These are phyloP conservation scores for Glaucidium brasilianum DNA, from an alignment of 2,113 vertebrate species.

Conservation along the genomic window DNA sequence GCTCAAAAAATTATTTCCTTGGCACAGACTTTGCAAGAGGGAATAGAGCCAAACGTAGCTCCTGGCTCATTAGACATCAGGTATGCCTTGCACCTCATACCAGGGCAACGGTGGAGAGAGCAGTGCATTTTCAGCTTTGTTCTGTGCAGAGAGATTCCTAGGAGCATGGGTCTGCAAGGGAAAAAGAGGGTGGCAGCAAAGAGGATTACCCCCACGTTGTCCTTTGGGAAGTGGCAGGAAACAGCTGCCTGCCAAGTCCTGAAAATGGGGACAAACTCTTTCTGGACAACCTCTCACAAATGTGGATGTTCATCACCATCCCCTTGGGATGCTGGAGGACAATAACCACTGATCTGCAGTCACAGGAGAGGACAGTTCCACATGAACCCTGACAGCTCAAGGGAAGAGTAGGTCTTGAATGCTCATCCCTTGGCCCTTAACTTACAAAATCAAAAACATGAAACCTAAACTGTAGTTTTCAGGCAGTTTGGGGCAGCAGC, in stretches of 20 bases:
- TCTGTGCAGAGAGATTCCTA: neutral
- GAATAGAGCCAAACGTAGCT: neutral
- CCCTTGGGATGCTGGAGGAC: neutral
- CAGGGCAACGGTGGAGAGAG: neutral
- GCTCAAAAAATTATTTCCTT: neutral
- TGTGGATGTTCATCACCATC: neutral
- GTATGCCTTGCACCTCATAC: neutral
- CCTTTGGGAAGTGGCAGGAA: neutral
- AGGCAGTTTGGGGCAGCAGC: neutral
- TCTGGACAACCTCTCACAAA: neutral
- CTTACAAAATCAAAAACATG: neutral
- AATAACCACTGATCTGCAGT: neutral
- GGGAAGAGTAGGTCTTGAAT: neutral
- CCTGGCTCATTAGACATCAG: neutral
- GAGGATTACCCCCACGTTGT: rapidly evolving
- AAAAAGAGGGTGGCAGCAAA: neutral
- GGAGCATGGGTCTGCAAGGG: neutral
- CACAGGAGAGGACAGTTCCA: neutral
- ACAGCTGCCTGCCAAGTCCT: neutral
- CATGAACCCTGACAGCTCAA: neutral
- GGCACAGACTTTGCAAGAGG: neutral
- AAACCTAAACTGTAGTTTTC: neutral
- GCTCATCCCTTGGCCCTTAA: neutral
- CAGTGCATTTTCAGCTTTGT: neutral
- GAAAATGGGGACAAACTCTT: neutral